Percentiles rank a stretch among this genome's conserved stretches.
Evolutionary conservation across 2,113 vertebrate genomes (phyloP).

Genomic region (Trematocara zebra): DNA sequence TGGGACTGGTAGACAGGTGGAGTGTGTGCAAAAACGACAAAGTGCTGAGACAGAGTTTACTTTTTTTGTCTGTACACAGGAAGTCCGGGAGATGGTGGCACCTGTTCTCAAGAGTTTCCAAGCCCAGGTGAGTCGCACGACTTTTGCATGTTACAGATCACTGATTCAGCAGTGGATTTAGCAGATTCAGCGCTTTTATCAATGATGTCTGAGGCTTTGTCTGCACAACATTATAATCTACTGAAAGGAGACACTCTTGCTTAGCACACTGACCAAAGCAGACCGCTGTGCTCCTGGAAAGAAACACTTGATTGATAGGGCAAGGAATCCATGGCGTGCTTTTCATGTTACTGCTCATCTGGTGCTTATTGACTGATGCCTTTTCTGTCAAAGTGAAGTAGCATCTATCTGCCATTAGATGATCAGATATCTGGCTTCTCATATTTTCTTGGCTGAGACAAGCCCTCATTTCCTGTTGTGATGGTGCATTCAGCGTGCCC

Average conservation of each 20-base stretch:
- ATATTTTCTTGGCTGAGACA: conserved; percentile 70
- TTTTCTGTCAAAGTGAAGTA: conserved; percentile 76
- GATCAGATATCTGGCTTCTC: conserved; percentile 74
- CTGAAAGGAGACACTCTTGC: conserved; percentile 1
- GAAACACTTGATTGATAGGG: conserved; percentile 30
- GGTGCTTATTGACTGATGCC: conserved; percentile 71
- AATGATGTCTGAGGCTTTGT: not conserved
- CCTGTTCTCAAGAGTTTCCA: conserved; percentile 88
- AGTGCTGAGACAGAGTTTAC: conserved; percentile 38
- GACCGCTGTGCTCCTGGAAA: conserved; percentile 3
- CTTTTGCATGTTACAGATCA: not conserved
- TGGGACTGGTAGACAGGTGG: conserved; percentile 26
- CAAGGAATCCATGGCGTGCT: conserved; percentile 44
- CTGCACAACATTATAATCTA: not conserved
- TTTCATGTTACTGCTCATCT: conserved; percentile 59
- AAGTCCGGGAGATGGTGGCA: conserved; percentile 86
- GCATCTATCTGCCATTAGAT: conserved; percentile 76
- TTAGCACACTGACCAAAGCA: conserved; percentile 8
- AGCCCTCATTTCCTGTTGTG: conserved; percentile 74
- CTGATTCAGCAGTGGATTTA: not conserved
- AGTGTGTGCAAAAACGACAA: conserved; percentile 23
- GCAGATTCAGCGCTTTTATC: not conserved
- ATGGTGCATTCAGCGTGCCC: conserved; percentile 63
- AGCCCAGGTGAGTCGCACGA: conserved; percentile 76
- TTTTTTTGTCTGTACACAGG: conserved; percentile 66